These are phyloP conservation scores for Hucho hucho DNA, from an alignment of 2,113 vertebrate species.

Conservation along the genomic window DNA sequence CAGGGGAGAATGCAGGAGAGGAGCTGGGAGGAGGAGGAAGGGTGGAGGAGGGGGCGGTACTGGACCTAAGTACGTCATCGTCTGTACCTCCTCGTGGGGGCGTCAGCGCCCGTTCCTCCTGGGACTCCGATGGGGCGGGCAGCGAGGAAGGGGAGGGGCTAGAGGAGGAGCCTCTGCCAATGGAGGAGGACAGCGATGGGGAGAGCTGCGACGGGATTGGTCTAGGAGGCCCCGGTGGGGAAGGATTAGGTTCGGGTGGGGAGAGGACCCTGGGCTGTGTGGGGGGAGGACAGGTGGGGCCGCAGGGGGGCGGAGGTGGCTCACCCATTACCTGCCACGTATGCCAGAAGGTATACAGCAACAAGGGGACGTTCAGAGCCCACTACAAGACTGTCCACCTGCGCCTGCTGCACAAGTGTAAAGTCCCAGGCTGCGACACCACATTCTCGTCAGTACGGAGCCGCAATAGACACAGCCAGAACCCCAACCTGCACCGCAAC, in stretches of 20 bases:
- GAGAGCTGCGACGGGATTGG: constrained; percentile 80
- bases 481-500: constrained; percentile 94
- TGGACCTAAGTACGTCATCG: constrained; percentile 91
- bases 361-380: constrained; percentile 94
- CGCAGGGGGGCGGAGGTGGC: constrained; percentile 67
- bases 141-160: constrained; percentile 84
- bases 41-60: constrained; percentile 77
- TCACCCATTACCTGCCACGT: constrained; percentile 91
- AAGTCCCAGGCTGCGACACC: constrained; percentile 89
- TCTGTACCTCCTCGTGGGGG: constrained; percentile 68
- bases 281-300: constrained; percentile 45
- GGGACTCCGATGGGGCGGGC: constrained; percentile 86
- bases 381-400: constrained; percentile 98
- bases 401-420: constrained; percentile 93
- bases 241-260: constrained; percentile 66
- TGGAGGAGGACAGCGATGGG: constrained; percentile 85
- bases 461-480: constrained; percentile 95
- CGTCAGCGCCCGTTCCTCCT: constrained; percentile 81
- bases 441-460: constrained; percentile 96
- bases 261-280: constrained; percentile 74
- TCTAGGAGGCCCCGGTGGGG: constrained; percentile 55
- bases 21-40: constrained; percentile 42
- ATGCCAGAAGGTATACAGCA: constrained; percentile 95
- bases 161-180: constrained; percentile 61
- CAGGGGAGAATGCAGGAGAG: constrained; percentile 55